phyloP scores from a whole-genome alignment of 2,888 invertebrate genomes.

The Willowsia nigromaculata region DNA sequence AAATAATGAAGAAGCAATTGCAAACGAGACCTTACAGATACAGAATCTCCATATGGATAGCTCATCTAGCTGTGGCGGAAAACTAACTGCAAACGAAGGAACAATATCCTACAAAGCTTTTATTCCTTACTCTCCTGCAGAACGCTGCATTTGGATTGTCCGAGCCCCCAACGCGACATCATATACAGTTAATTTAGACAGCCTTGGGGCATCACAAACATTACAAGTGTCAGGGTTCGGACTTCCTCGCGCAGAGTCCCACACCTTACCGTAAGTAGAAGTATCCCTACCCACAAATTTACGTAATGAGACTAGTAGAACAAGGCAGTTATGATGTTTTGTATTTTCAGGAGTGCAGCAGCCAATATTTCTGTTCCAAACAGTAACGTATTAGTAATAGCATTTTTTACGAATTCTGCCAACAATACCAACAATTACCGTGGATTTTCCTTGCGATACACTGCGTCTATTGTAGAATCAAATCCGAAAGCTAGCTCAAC shows the following conservation, averaged over 20 bases:
- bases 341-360: not conserved
- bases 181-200: not conserved
- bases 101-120: not conserved
- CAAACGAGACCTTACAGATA: too few species aligned
- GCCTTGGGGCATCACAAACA: not conserved
- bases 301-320: too few species aligned
- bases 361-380: not conserved
- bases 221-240: not conserved
- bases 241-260: not conserved
- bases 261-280: not conserved
- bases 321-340: too few species aligned
- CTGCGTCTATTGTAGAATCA: not conserved
- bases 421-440: not conserved
- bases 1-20: too few species aligned
- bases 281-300: not conserved
- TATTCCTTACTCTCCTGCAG: not conserved
- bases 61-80: not conserved
- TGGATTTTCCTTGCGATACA: not conserved
- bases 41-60: too few species aligned
- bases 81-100: not conserved
- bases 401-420: not conserved
- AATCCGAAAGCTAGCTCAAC: not conserved
- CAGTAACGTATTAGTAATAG: not conserved
- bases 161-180: not conserved
- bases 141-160: not conserved